Conservation (phyloP, 2,888 invertebrate species). For the Agrochola litura region DNA sequence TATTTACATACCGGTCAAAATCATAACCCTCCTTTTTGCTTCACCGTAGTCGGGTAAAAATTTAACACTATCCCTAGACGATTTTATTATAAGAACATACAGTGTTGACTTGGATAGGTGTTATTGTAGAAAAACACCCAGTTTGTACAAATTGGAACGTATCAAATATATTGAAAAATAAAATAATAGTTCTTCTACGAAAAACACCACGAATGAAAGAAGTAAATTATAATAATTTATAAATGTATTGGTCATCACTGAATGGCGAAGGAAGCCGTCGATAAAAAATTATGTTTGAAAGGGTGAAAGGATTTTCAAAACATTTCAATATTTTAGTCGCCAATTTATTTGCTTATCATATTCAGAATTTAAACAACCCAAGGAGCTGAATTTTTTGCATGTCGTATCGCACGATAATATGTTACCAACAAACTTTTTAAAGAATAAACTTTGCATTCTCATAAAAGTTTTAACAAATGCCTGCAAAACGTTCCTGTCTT, state of each 20-base stretch:
- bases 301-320: conserved; percentile 14
- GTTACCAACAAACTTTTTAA: conserved; percentile 62
- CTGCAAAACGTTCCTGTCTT: conserved; percentile 79
- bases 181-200: neutral
- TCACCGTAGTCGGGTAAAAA: no score
- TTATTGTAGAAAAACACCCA: neutral
- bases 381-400: conserved; percentile 20
- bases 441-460: conserved; percentile 71
- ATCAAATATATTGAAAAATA: neutral
- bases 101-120: neutral
- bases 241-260: no score
- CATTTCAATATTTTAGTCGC: conserved; percentile 8
- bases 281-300: neutral
- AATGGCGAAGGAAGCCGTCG: neutral
- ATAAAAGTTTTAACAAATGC: conserved; percentile 80
- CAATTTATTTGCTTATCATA: neutral
- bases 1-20: no score
- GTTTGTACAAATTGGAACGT: neutral
- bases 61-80: no score
- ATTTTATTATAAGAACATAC: neutral
- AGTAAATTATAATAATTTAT: neutral
- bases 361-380: conserved; percentile 20
- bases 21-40: no score
- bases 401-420: conserved; percentile 51
- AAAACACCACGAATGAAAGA: neutral